Evolutionary conservation across 2,113 vertebrate genomes (phyloP), one percentile per base, ranked within the genome.

Genomic region (Struthio camelus): DNA sequence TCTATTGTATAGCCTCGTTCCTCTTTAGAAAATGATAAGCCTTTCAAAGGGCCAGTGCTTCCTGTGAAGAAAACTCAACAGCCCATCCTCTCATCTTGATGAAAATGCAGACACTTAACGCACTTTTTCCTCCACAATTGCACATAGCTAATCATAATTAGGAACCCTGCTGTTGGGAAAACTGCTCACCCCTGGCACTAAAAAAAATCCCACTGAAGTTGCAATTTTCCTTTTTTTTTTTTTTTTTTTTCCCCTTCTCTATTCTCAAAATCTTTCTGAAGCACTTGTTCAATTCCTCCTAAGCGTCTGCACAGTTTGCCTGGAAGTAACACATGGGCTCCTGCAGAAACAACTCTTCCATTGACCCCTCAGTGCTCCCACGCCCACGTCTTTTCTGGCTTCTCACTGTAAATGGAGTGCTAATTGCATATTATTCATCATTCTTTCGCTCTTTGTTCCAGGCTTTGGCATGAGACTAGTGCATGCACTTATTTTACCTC

Each of bases 131-230:
- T 87, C 56, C 80, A 78, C 61, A 76, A 61, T n/a, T 84, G 59
- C 64, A 90, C 88, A 85, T 51, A 95, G 40, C 69, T 96, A 93
- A 88, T 95, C 93, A 86, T 95, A 95, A 95, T 84, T 93, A 95
- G 92, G 77, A 96, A 75, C 65, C 69, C 85, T 79, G 82, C 92
- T 92, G 80, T 71, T 90, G 80, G 92, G 92, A 96, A 96, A 93
- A 90, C 92, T 65, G 14, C 27, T 90, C 32, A 90, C 59, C 5
- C 71, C 25, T 70, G 32, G 28, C 54, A 71, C 14, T 61, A 9
- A 84, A 83, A 86, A 50, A 48, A 79, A 51, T 28, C 38, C 36
- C 51, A 23, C 38, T 62, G 66, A 71, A 62, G 23, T 94, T 59
- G 30, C 24, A 64, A 78, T 87, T 40, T 62, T 30, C 9, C 30